phyloP scores from a whole-genome alignment of 2,113 vertebrate species.

The Xerus inauris region DNA sequence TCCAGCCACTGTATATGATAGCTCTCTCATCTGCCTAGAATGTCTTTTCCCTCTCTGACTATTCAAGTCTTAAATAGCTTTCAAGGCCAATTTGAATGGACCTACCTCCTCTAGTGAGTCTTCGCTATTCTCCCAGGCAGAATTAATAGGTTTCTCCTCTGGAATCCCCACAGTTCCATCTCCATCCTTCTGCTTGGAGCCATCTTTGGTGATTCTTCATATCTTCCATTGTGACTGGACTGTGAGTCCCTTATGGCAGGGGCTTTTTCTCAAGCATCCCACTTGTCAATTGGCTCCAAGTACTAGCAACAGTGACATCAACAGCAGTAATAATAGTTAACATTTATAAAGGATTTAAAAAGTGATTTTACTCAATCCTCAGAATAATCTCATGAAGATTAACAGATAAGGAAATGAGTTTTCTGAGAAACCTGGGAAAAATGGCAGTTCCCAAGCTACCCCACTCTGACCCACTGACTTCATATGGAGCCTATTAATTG shows the following conservation, averaged over 20 bases:
- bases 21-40: background rate
- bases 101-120: background rate
- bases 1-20: background rate
- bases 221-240: background rate
- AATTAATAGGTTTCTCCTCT: background rate
- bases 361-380: background rate
- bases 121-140: background rate
- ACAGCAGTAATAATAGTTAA: background rate
- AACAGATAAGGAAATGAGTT: background rate
- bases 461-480: background rate
- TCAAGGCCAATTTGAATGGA: background rate
- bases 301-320: background rate
- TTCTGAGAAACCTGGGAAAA: background rate
- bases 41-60: background rate
- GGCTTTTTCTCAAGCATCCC: background rate
- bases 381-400: background rate
- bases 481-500: background rate
- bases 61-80: background rate
- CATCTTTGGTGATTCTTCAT: accelerated
- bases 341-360: background rate
- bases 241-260: background rate
- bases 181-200: background rate
- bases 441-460: background rate
- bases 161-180: background rate
- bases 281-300: background rate